These are phyloP conservation scores for Eulemur mongoz DNA, from an alignment of 2,797 vertebrate genomes.

Conservation along the genomic window DNA sequence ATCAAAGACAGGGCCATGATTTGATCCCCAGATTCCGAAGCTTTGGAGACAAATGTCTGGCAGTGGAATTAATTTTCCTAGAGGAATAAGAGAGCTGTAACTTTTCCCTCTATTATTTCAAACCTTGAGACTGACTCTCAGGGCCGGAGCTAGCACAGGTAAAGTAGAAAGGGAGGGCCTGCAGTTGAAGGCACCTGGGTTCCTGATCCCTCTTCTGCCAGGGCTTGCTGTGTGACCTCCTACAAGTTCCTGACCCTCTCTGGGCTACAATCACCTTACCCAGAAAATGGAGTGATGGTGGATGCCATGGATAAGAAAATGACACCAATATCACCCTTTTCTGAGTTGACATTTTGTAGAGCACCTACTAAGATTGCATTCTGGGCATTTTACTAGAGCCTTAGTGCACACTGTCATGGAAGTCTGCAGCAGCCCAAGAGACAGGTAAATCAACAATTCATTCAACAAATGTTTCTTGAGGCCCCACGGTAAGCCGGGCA, in stretches of 20 bases:
- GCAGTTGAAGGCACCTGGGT: accelerated
- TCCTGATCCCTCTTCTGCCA: background rate
- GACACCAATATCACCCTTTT: accelerated
- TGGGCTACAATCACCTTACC: background rate
- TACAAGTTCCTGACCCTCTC: background rate
- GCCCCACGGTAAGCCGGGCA: background rate
- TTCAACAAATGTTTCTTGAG: background rate
- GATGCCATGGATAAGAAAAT: background rate
- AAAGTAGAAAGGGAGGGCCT: background rate
- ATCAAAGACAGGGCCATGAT: conserved; percentile 32
- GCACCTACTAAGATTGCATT: background rate
- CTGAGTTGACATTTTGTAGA: background rate
- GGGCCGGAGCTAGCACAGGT: background rate
- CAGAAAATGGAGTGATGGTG: background rate
- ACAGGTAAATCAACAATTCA: accelerated
- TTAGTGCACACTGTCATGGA: accelerated
- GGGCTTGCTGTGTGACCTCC: background rate
- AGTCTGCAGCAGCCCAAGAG: accelerated
- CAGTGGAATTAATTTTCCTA: conserved; percentile 36
- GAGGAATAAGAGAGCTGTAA: background rate
- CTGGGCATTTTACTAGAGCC: background rate
- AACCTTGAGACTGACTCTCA: background rate
- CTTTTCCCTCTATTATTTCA: conserved; percentile 16
- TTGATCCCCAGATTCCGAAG: conserved; percentile 39
- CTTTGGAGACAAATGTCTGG: conserved; percentile 46